A percentile compares a stretch with the other conserved stretches of the same genome.
These are phyloP conservation scores for Machimus rusticus DNA, from an alignment of 2,888 invertebrate genomes.

Conservation along the genomic window DNA sequence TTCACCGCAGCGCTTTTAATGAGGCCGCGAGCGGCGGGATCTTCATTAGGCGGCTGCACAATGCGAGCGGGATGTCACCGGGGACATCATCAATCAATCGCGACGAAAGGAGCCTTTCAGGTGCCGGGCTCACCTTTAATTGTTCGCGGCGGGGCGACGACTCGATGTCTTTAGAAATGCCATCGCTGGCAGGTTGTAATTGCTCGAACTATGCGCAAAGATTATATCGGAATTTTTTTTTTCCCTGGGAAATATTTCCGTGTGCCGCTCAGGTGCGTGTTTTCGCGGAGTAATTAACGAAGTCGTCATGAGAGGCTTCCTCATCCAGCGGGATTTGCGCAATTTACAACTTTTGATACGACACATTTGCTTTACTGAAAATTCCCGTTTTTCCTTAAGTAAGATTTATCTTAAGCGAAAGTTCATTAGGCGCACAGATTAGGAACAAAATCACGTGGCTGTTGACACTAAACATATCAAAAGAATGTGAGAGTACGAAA, in stretches of 20 bases:
- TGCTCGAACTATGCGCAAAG: not conserved
- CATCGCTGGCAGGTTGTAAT: not conserved
- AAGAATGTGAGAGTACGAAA: not conserved
- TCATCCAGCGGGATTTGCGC: not conserved
- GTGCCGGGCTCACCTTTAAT: not conserved
- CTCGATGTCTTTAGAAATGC: not conserved
- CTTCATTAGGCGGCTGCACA: not conserved
- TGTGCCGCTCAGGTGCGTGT: not conserved
- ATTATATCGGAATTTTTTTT: not conserved
- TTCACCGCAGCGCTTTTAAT: not conserved
- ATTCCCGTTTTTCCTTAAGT: not conserved
- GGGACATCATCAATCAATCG: slow-evolving; percentile 13
- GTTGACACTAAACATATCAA: not conserved
- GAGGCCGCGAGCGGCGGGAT: not conserved
- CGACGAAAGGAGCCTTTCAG: not conserved
- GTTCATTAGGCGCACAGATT: not conserved
- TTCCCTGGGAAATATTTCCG: not conserved
- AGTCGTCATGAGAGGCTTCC: not conserved
- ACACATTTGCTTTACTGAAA: not conserved
- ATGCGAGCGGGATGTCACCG: not conserved
- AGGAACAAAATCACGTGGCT: not conserved
- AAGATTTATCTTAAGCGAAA: not conserved
- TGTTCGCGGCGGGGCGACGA: not conserved
- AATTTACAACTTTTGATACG: not conserved
- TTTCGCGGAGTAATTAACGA: not conserved